These are phyloP conservation scores for Rhinolophus sinicus DNA, from an alignment of 2,113 vertebrate species.

Conservation along the genomic window DNA sequence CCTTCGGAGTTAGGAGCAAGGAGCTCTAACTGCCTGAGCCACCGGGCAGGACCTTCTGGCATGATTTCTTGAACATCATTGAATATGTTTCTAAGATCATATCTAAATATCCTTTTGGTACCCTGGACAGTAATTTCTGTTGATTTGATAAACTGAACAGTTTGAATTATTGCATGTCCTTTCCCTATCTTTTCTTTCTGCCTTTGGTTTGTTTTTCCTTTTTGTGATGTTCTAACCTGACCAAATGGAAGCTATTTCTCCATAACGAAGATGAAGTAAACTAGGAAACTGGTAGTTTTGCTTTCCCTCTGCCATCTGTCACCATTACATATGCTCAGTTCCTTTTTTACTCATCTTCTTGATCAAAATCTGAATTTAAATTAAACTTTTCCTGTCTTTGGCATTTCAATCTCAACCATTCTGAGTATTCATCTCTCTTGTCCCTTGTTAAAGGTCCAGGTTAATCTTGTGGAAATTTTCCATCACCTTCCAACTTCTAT, in stretches of 20 bases:
- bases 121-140: neutral
- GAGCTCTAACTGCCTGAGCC: no score
- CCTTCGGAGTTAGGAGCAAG: no score
- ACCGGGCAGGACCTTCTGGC: no score
- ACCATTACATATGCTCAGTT: neutral
- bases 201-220: neutral
- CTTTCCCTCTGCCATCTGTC: constrained; percentile 14
- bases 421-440: neutral
- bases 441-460: neutral
- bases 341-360: constrained; percentile 49
- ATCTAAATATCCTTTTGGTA: neutral
- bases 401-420: neutral
- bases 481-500: neutral
- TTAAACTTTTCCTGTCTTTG: neutral
- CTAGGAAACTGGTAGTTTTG: neutral
- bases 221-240: neutral
- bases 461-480: constrained; percentile 8
- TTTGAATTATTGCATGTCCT: neutral
- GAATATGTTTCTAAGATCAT: neutral
- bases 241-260: neutral
- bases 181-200: neutral
- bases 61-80: neutral
- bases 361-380: constrained; percentile 45
- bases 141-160: neutral
- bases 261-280: neutral